These are phyloP conservation scores for Eciton burchellii DNA, from an alignment of 1,140 invertebrate genomes.

Conservation along the genomic window DNA sequence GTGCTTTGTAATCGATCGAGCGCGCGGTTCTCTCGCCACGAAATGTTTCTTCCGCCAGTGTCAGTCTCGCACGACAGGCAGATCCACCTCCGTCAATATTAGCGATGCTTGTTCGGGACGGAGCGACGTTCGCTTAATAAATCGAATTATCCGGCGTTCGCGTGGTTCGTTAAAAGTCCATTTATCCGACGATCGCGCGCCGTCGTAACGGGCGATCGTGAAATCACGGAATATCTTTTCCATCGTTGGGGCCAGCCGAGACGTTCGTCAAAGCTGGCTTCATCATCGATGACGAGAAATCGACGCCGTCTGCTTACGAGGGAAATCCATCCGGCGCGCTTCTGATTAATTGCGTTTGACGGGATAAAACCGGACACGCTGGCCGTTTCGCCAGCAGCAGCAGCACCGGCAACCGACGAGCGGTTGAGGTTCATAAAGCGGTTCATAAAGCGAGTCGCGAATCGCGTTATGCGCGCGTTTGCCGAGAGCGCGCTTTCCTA, in stretches of 20 bases:
- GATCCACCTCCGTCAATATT: constrained; percentile 60
- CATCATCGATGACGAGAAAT: constrained; percentile 60
- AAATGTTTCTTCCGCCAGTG: constrained; percentile 64
- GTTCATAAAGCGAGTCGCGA: constrained; percentile 10
- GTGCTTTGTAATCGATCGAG: constrained; percentile 73
- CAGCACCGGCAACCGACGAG: background rate
- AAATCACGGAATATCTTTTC: constrained; percentile 57
- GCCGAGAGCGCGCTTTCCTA: background rate
- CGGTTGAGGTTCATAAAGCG: background rate
- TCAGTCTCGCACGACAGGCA: constrained; percentile 39
- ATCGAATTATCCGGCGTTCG: constrained; percentile 68
- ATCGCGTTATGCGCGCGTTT: background rate
- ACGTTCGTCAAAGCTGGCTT: constrained; percentile 53
- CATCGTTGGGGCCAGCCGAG: background rate
- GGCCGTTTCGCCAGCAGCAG: constrained; percentile 22
- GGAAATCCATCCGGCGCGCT: constrained; percentile 43
- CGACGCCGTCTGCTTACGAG: constrained; percentile 44
- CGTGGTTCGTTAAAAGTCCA: constrained; percentile 70
- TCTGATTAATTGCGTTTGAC: constrained; percentile 55
- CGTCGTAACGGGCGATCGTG: constrained; percentile 56
- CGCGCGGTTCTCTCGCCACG: constrained; percentile 24
- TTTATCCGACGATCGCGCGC: constrained; percentile 56
- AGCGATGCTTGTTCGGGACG: constrained; percentile 62
- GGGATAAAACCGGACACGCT: constrained; percentile 43
- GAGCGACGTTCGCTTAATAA: constrained; percentile 64